Evolutionary conservation across 1,140 invertebrate genomes (phyloP).

Genomic region (Octopus sinensis): DNA sequence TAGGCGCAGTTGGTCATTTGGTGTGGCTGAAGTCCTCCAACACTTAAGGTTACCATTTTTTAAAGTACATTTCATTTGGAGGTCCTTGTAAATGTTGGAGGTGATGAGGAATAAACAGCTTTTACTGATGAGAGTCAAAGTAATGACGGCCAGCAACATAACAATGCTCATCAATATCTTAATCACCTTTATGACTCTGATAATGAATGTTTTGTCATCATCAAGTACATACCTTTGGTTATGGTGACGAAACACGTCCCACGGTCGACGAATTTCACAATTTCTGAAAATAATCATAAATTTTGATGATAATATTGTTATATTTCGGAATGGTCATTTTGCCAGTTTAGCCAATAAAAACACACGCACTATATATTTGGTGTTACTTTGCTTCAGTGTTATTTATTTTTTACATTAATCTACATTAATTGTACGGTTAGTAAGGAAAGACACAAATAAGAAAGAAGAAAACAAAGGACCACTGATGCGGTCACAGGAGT

Average conservation of each 20-base stretch:
- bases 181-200: slow-evolving; percentile 31
- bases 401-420: no score
- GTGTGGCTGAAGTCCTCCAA: slow-evolving; percentile 32
- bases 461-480: no score
- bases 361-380: no score
- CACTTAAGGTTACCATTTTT: slow-evolving; percentile 27
- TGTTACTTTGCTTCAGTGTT: no score
- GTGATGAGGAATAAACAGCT: slow-evolving; percentile 48
- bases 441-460: no score
- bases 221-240: slow-evolving; percentile 27
- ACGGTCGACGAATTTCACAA: slow-evolving; percentile 28
- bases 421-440: no score
- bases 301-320: no score
- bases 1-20: slow-evolving; percentile 26
- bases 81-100: slow-evolving; percentile 46
- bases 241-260: slow-evolving; percentile 43
- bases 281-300: no score
- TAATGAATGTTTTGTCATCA: slow-evolving; percentile 36
- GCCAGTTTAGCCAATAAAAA: no score
- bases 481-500: no score
- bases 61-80: slow-evolving; percentile 36
- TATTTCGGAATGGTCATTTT: no score
- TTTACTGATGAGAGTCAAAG: slow-evolving; percentile 43
- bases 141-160: slow-evolving; percentile 38
- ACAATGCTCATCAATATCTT: slow-evolving; percentile 47